phyloP scores from a whole-genome alignment of 2,113 vertebrate genomes.

The Passer domesticus region DNA sequence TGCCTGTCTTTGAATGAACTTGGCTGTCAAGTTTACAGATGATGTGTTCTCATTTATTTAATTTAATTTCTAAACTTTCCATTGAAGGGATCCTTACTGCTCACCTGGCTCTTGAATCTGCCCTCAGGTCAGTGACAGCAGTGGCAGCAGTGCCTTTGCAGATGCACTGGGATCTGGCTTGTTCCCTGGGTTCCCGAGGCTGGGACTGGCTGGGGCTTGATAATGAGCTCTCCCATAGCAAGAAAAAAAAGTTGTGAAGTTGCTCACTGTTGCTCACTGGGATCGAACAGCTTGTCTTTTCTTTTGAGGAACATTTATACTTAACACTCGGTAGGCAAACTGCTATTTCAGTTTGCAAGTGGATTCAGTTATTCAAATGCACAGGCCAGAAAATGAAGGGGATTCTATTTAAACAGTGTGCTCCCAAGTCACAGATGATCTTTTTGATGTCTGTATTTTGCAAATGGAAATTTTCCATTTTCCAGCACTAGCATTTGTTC shows the following conservation, averaged over 20 bases:
- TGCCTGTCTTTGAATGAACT: not conserved
- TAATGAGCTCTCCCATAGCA: not conserved
- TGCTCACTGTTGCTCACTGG: constrained; percentile 33
- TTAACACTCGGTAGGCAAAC: constrained; percentile 68
- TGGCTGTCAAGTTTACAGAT: not conserved
- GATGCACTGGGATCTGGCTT: not conserved
- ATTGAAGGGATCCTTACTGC: not conserved
- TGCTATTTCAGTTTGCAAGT: constrained; percentile 66
- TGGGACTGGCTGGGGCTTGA: not conserved
- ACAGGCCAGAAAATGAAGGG: constrained; percentile 67
- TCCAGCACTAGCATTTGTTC: constrained; percentile 52
- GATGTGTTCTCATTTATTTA: not conserved
- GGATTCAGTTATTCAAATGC: constrained; percentile 67
- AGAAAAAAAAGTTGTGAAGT: constrained; percentile 27
- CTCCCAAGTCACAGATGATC: constrained; percentile 67
- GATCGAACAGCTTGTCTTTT: constrained; percentile 67
- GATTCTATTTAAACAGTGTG: constrained; percentile 65
- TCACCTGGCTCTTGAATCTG: not conserved
- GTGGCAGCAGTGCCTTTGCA: not conserved
- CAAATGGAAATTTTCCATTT: constrained; percentile 70
- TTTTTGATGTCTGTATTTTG: constrained; percentile 72
- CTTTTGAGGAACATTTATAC: constrained; percentile 63
- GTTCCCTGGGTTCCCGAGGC: not conserved
- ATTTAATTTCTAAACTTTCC: not conserved
- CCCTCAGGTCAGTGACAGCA: not conserved